Base-by-base conservation (phyloP, 2,113 vertebrate species). In the Prietella phreatophila region DNA sequence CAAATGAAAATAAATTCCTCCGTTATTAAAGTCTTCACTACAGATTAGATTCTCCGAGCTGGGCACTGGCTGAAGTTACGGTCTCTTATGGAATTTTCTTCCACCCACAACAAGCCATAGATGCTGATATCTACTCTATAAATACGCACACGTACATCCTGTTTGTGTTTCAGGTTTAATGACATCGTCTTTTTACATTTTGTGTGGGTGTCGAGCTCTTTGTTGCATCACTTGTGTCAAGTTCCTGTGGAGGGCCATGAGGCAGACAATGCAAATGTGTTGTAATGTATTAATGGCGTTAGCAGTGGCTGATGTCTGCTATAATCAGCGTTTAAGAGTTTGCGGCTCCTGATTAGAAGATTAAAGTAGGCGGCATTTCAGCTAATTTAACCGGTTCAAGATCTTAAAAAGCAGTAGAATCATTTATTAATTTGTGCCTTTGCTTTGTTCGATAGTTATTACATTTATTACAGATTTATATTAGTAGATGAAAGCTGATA, bases 141-240 rank as follows among this genome's bases (percentile, higher is more conserved):
- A 84, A 85, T 85, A 82, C 60, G 84, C 71, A 67, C 42, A 25
- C 61, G 36, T 50, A 88, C 87, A 88, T 85, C 73, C 82, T 85
- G 82, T 84, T 79, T 79, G 71, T 58, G 71, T 85, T 47, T 55
- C 87, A 81, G n/a, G 17, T 86, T 56, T 53, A 19, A 61, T 47
- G 80, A 75, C 55, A 36, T 75, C 53, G 0, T 79, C 53, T 56
- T 53, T 47, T 83, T 75, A 27, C 50, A 10, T 56, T 73, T 61
- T 79, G 87, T 80, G 82, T 79, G 65, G 82, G 83, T 58, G 71
- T 84, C 19, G 2, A 27, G 53, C 67, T 83, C 60, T 67, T 67
- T 55, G 39, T 75, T 83, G 79, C 58, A 33, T 87, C 65, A 47
- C 22, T 50, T 25, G 22, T 20, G 55, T 73, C 80, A 61, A 33